phyloP scores from a whole-genome alignment of 2,113 vertebrate genomes.

The Thinocorus orbignyianus region DNA sequence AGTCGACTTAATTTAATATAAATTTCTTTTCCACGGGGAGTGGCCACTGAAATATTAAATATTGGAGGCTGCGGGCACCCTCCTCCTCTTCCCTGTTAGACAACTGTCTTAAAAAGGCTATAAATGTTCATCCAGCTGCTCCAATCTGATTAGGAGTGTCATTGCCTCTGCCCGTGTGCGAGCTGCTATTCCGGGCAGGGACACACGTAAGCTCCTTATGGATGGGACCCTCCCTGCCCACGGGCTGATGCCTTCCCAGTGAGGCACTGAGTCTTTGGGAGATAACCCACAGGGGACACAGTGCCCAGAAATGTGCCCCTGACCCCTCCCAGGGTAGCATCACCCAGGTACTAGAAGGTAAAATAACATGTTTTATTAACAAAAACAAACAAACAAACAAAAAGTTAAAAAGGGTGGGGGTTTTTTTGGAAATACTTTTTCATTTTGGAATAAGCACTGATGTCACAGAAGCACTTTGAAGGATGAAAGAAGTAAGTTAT shows the following conservation, averaged over 20 bases:
- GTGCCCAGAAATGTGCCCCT: neutral
- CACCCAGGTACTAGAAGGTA: neutral
- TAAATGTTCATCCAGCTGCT: neutral
- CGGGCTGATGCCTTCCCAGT: neutral
- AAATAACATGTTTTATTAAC: neutral
- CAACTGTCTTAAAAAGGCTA: neutral
- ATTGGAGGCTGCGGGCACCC: fast-evolving
- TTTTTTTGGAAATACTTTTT: too few relatives aligned
- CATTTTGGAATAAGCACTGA: neutral
- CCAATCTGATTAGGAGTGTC: neutral
- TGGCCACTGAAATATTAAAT: fast-evolving
- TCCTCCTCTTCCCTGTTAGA: neutral
- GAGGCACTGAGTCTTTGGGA: neutral
- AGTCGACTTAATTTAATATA: fast-evolving
- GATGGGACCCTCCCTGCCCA: neutral
- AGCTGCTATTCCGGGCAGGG: neutral
- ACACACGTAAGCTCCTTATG: neutral
- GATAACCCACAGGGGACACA: neutral
- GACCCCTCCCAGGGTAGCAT: neutral
- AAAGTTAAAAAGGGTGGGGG: too few relatives aligned
- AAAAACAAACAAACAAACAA: too few relatives aligned
- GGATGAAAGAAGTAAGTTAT: neutral
- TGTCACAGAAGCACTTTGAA: neutral
- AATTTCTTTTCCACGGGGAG: fast-evolving
- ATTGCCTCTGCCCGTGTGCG: neutral